Percentiles rank a stretch among this genome's conserved stretches.
Evolutionary conservation across 2,888 invertebrate species (phyloP).

Genomic region (Tenthredo notha): DNA sequence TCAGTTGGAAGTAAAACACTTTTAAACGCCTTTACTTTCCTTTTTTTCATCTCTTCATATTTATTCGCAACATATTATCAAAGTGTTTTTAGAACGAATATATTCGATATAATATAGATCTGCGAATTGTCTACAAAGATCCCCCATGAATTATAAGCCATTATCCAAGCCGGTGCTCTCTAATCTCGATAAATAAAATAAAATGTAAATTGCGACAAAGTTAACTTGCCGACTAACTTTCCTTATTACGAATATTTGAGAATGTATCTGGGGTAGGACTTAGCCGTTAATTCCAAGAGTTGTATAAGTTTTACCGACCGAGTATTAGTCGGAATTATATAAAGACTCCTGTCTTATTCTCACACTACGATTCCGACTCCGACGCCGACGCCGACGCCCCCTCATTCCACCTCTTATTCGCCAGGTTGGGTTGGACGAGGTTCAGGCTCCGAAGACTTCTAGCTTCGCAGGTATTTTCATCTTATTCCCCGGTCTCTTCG

Average conservation of each 20-base stretch:
- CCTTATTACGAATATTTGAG: slow-evolving; percentile 53
- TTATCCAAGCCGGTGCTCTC: background rate
- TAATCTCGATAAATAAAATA: slow-evolving; percentile 52
- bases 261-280: slow-evolving; percentile 54
- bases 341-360: slow-evolving; percentile 75
- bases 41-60: background rate
- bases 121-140: background rate
- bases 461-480: slow-evolving; percentile 78
- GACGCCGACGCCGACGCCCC: background rate
- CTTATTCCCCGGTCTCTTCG: slow-evolving; percentile 74
- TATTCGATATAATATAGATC: background rate
- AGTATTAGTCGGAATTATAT: slow-evolving; percentile 76
- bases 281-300: slow-evolving; percentile 65
- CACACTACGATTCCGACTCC: slow-evolving; percentile 61
- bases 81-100: background rate
- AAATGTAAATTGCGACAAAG: slow-evolving; percentile 48
- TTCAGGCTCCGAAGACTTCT: slow-evolving; percentile 71
- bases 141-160: background rate
- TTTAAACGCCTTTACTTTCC: background rate
- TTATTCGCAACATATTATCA: background rate
- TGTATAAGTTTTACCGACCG: slow-evolving; percentile 68
- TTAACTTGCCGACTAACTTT: slow-evolving; percentile 43
- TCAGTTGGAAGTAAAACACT: background rate
- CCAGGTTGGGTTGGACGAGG: slow-evolving; percentile 55
- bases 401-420: background rate